Base-by-base conservation (phyloP, 2,888 invertebrate species). In the Nemurella pictetii region DNA sequence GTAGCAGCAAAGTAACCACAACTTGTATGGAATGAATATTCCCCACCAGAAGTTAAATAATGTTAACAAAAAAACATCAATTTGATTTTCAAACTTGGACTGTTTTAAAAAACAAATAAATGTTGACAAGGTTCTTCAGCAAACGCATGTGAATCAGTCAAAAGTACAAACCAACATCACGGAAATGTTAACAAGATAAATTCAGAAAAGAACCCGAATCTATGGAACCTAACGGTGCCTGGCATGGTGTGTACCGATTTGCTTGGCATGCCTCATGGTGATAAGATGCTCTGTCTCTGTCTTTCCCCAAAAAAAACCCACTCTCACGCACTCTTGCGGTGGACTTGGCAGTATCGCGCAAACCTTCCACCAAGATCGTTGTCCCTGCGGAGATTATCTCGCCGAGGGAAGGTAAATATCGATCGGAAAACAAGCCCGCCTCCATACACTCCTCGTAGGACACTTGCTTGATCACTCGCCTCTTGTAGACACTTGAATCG, bases 311-410 rank as follows among this genome's bases (percentile, higher is more conserved):
- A 32, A 36, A 78, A 55, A 55, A 55, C 20, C 55, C 55, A 55
- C 55, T 55, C 55, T 55, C 55, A 55, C 75, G 36, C 81, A 36
- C 77, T 84, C 85, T 84, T 83, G 82, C 85, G 86, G 86, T 84
- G 85, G 86, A 85, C 86, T 84, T 83, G 85, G 85, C 87, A 85
- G 86, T 85, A 85, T 85, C 87, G 36, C 87, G 87, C 86, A 87
- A 87, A 85, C 87, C 85, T 84, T 87, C 87, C 85, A 86, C 87
- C 86, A 87, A 87, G 86, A 83, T 84, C 55, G 86, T 84, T 36
- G 84, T 86, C 73, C 85, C 86, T 55, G 35, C 85, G 80, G 87
- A 87, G 85, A 84, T 82, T 81, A 74, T 83, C 25, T 36, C 73
- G 55, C 77, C 83, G 80, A 84, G 84, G 84, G 86, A 84, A 84